Percentiles rank a stretch among this genome's conserved stretches.
phyloP scores from a whole-genome alignment of 2,113 vertebrate genomes.

The Furnarius figulus region DNA sequence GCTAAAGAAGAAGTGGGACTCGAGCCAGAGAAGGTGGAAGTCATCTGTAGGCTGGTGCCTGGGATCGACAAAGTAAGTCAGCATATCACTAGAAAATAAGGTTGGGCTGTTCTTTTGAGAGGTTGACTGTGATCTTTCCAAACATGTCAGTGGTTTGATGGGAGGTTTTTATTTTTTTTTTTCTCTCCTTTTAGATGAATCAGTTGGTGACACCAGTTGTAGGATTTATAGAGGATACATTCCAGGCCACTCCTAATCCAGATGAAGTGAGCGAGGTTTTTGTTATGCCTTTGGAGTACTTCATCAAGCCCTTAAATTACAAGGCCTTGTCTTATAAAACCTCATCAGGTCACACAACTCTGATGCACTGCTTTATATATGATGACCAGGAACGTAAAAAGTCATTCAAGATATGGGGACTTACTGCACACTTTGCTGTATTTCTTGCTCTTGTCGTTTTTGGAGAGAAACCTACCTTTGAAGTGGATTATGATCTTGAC shows the following conservation, averaged over 20 bases:
- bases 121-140: not conserved
- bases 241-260: constrained; percentile 81
- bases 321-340: not conserved
- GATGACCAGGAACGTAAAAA: constrained; percentile 62
- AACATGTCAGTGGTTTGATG: not conserved
- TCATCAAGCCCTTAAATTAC: constrained; percentile 75
- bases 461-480: constrained; percentile 77
- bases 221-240: constrained; percentile 85
- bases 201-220: constrained; percentile 87
- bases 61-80: constrained; percentile 73
- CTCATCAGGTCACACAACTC: not conserved
- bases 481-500: constrained; percentile 75
- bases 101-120: not conserved
- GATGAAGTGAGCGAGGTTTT: constrained; percentile 90
- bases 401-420: constrained; percentile 83
- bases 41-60: constrained; percentile 84
- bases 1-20: constrained; percentile 91
- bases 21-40: constrained; percentile 78
- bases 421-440: constrained; percentile 83
- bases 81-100: not conserved
- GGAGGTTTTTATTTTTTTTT: not conserved
- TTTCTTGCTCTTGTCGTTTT: constrained; percentile 79
- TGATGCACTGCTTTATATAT: constrained; percentile 79
- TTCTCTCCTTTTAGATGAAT: constrained; percentile 68
- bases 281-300: constrained; percentile 85